Evolutionary conservation across 2,113 vertebrate genomes (phyloP).

Genomic region (Sula dactylatra): DNA sequence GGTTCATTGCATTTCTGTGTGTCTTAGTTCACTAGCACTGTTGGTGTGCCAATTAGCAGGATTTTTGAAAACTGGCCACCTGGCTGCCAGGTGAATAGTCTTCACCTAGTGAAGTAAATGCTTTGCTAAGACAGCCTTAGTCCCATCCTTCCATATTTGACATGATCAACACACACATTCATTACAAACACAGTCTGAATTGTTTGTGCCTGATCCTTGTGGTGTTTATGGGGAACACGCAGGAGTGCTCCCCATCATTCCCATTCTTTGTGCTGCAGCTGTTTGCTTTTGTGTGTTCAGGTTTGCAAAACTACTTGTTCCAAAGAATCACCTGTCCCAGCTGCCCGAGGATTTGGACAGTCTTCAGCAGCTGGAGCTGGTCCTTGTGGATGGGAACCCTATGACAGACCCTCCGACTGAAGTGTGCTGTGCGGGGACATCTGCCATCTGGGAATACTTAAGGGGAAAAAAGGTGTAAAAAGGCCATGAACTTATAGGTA

Average conservation of each 20-base stretch:
- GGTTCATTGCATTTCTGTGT: neutral
- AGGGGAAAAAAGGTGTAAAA: neutral
- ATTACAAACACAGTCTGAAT: neutral
- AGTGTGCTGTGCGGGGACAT: conserved; percentile 27
- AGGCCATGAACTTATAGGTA: conserved; percentile 50
- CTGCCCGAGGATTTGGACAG: conserved; percentile 61
- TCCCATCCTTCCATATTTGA: neutral
- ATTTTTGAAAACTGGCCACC: neutral
- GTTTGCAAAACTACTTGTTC: conserved; percentile 59
- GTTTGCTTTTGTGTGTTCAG: conserved; percentile 31
- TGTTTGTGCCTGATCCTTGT: neutral
- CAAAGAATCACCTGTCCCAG: conserved; percentile 55
- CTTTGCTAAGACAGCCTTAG: neutral
- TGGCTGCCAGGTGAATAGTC: neutral
- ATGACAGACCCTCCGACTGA: conserved; percentile 3
- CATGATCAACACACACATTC: neutral
- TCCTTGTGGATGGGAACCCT: conserved; percentile 60
- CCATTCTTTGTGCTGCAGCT: neutral
- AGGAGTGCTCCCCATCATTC: neutral
- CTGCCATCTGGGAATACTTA: conserved; percentile 51
- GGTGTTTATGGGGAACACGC: neutral
- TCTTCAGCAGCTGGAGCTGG: conserved; percentile 37
- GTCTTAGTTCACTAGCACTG: neutral
- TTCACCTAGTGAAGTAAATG: neutral
- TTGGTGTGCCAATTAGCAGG: neutral